Evolutionary conservation across 1,140 invertebrate genomes (phyloP), one percentile per base, ranked within the genome.

Genomic region (Euura lappo): DNA sequence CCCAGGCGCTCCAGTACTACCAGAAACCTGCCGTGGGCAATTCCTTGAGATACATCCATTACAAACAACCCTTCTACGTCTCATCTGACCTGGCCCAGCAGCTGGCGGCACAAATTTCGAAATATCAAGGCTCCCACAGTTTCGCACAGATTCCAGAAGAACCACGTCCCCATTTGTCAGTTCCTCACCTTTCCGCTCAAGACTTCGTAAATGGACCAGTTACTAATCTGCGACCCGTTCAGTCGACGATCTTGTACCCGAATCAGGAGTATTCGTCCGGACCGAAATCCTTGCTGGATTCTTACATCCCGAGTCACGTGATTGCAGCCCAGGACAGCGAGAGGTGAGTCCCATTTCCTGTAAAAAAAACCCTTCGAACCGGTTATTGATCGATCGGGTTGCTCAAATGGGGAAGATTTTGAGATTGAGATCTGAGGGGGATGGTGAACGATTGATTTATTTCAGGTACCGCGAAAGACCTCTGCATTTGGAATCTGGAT

Each of bases 381-480:
- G 28, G 28, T 28, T 28, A 28, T 28, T 28, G 28, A 28, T 28
- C 28, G 28, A 1, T 28, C 28, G 28, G 28, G 28, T 28, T 28
- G 0, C 28, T 28, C 1, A 28, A 28, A 28, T 28, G 28, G 28
- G 28, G 28, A 28, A 28, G 28, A 28, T 28, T 28, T 28, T 28
- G 28, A 28, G 28, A 28, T 28, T 28, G 28, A 28, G 28, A 28
- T 28, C 28, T 28, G 1, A 28, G 28, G 28, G 28, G 28, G 28
- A 28, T 28, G 1, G 28, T 28, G 28, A n/a, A 43, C 67, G 1
- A 68, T 28, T 7, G 42, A 46, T 42, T 77, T 43, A 68, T 83
- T 81, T 28, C 73, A 87, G 86, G 73, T 88, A 88, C 71, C 79
- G 78, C 72, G 86, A 88, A 72, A 83, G 85, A 70, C 86, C 86